Evolutionary conservation across 2,797 vertebrate genomes (phyloP).

Genomic region (Notamacropus eugenii): DNA sequence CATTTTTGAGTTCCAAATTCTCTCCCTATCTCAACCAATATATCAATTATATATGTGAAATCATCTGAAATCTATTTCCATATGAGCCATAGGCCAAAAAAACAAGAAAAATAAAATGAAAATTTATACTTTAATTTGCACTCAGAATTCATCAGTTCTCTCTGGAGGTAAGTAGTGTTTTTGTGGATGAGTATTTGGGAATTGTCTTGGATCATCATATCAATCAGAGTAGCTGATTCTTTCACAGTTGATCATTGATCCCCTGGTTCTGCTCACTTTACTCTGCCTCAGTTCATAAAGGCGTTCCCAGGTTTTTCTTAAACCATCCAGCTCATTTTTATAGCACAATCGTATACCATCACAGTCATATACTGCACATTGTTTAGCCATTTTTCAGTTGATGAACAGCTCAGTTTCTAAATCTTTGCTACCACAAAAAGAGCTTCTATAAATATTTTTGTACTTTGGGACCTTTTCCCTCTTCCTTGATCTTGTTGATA

Average conservation of each 20-base stretch:
- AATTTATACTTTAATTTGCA: not conserved
- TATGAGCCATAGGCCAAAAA: not conserved
- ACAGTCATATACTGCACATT: too few species aligned
- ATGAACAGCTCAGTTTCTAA: not conserved
- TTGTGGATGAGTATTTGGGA: not conserved
- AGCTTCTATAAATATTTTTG: not conserved
- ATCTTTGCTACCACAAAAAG: not conserved
- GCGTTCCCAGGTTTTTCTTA: not conserved
- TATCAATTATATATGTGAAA: not conserved
- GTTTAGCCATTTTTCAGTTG: not conserved
- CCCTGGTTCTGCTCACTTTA: not conserved
- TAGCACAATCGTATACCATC: too few species aligned
- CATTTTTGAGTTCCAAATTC: not conserved
- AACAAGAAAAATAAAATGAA: not conserved
- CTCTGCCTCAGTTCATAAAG: not conserved
- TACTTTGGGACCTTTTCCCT: not conserved
- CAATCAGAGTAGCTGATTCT: not conserved
- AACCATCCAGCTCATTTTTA: too few species aligned
- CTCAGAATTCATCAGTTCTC: not conserved
- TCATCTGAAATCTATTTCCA: not conserved
- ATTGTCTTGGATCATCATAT: not conserved
- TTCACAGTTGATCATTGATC: not conserved
- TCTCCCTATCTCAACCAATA: not conserved
- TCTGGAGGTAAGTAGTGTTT: not conserved
- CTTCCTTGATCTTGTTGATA: too few species aligned